These are phyloP conservation scores for Trissolcus brochymenae DNA, from an alignment of 2,888 invertebrate species.

Conservation along the genomic window DNA sequence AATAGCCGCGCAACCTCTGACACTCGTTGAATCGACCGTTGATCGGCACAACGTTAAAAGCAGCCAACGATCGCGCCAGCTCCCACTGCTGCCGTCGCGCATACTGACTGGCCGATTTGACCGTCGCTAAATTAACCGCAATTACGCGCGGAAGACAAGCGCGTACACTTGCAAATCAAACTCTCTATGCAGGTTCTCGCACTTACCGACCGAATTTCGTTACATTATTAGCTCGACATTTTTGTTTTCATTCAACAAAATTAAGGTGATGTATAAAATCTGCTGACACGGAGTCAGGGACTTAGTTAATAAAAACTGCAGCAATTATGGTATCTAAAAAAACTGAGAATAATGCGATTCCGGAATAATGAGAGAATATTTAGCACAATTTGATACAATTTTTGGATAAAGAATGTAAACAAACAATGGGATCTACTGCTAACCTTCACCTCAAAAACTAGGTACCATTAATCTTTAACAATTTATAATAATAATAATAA, in stretches of 20 bases:
- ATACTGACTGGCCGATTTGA: slow-evolving; percentile 41
- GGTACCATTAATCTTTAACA: too few species aligned
- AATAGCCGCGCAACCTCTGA: slow-evolving; percentile 5
- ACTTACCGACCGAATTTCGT: neutral
- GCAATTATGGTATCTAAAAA: too few species aligned
- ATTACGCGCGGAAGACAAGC: slow-evolving; percentile 56
- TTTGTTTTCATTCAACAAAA: neutral
- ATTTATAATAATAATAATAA: too few species aligned
- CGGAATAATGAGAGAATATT: too few species aligned
- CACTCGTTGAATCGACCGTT: neutral
- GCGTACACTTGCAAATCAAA: slow-evolving; percentile 5
- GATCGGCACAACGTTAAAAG: neutral
- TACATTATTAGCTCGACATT: neutral
- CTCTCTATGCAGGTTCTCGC: neutral
- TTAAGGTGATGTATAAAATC: too few species aligned
- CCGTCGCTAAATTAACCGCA: slow-evolving; percentile 70
- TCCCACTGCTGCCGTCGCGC: slow-evolving; percentile 21
- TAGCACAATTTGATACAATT: too few species aligned
- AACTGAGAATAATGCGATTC: too few species aligned
- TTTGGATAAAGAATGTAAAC: too few species aligned
- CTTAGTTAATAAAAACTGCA: too few species aligned
- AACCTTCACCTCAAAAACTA: too few species aligned
- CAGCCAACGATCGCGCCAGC: neutral
- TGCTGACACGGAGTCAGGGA: too few species aligned
- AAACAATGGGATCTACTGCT: too few species aligned